Base-by-base conservation (phyloP, 2,797 vertebrate species). In the Betta splendens region DNA sequence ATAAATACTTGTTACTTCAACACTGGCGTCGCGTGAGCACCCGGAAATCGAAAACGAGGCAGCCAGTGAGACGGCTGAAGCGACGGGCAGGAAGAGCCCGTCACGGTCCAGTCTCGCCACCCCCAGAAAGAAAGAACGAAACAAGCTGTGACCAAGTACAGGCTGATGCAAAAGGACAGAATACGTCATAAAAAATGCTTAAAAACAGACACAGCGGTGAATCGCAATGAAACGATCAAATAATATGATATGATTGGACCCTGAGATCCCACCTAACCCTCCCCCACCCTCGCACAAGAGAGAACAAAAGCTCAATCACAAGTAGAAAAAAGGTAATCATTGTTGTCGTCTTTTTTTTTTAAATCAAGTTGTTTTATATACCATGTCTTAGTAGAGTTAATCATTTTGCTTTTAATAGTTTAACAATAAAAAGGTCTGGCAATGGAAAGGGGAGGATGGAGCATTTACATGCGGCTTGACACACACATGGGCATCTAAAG, bases 221-320 rank as follows among this genome's bases (percentile, higher is more conserved):
- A 72, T 83, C 49, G 51, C 36, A 56, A 72, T 52, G 61, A 81
- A 74, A 77, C 28, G 3, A 85, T 85, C 66, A 86, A 85, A 85
- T 72, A 82, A 79, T 37, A 77, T 72, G 72, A 85, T 82, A 87
- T 75, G 77, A 91, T 87, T 89, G 79, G 81, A 91, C 84, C 76
- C 80, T 82, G 66, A 80, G 76, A 80, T 66, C 78, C 78, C 51
- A 8, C 70, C 64, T 68, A 70, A 48, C 36, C 67, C 52, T 74
- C 75, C 58, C 12, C 75, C 74, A 55, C 68, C 26, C 58, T 55
- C 42, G 79, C 66, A 72, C 35, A 59, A 77, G 50, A 73, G 31
- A 70, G 67, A 70, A 72, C 12, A 39, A 61, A 77, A 80, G 64
- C 21, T 51, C 47, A 48, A 81, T 64, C 72, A 72, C 52, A 53